Percentiles rank a stretch among this genome's conserved stretches.
phyloP scores from a whole-genome alignment of 53 echinoderm and acorn worm genomes.

The Holothuria scabra region DNA sequence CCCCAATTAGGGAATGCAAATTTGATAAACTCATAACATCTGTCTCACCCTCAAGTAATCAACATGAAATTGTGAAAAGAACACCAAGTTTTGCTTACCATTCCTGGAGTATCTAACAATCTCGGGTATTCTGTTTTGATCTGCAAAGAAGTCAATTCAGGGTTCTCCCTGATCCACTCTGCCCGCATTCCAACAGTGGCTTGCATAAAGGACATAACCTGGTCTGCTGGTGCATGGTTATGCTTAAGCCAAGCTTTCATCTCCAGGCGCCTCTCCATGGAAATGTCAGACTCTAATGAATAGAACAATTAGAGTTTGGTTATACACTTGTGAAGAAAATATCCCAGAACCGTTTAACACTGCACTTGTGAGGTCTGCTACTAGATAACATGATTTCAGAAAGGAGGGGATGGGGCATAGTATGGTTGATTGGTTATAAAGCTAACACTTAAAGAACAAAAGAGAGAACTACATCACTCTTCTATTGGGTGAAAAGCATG shows the following conservation, averaged over 20 bases:
- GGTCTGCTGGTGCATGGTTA: slow-evolving; percentile 20
- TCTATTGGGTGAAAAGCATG: too few species aligned
- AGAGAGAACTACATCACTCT: too few species aligned
- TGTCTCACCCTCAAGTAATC: neutral
- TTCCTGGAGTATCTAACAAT: slow-evolving; percentile 31
- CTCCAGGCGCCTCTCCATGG: slow-evolving; percentile 11
- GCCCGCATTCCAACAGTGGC: slow-evolving; percentile 27
- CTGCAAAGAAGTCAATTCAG: slow-evolving; percentile 28
- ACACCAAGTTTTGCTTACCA: slow-evolving; percentile 15
- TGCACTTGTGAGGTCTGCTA: too few species aligned
- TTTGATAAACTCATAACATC: neutral
- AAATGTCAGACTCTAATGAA: slow-evolving; percentile 30
- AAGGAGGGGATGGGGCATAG: too few species aligned
- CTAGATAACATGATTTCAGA: too few species aligned
- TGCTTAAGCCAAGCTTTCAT: slow-evolving; percentile 40
- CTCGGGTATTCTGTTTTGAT: slow-evolving; percentile 26
- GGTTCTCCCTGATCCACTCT: slow-evolving; percentile 10
- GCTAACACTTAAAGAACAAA: too few species aligned
- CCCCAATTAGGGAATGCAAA: neutral
- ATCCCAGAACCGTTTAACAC: too few species aligned
- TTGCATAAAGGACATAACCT: slow-evolving; percentile 1
- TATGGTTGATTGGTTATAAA: too few species aligned
- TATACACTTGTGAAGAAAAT: too few species aligned
- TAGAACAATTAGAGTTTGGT: neutral
- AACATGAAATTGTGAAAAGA: neutral